Evolutionary conservation across 2,113 vertebrate genomes (phyloP).

Genomic region (Crotalus helleri): DNA sequence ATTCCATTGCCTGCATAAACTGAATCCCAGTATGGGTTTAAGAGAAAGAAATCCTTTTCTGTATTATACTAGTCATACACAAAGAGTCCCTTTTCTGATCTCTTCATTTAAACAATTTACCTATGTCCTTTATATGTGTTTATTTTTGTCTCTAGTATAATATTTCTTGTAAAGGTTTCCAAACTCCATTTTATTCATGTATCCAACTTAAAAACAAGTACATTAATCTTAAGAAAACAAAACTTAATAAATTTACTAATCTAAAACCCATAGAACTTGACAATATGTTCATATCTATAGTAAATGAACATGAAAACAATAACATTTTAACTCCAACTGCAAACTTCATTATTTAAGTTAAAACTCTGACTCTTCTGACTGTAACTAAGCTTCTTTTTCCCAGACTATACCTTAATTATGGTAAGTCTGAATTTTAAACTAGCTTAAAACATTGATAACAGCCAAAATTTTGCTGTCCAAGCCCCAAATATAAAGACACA

Average conservation of each 20-base stretch:
- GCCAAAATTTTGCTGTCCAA: background rate
- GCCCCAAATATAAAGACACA: background rate
- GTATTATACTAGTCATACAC: background rate
- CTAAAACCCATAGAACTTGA: background rate
- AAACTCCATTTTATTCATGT: background rate
- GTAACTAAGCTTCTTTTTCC: background rate
- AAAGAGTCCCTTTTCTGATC: background rate
- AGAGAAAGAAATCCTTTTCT: rapidly evolving
- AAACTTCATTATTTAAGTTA: background rate
- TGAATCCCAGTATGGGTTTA: background rate
- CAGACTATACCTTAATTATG: rapidly evolving
- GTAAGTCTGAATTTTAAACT: background rate
- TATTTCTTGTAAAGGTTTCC: slow-evolving; percentile 9
- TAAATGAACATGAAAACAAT: rapidly evolving
- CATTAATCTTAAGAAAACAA: background rate
- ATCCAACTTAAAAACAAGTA: background rate
- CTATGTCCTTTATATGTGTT: background rate
- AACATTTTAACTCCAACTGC: background rate
- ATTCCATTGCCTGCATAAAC: background rate
- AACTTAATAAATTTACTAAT: background rate
- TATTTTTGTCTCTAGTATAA: background rate
- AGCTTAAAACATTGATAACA: background rate
- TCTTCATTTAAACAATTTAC: background rate
- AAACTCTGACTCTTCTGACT: background rate
- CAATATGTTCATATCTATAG: background rate